Base-by-base conservation (phyloP, 2,113 vertebrate species). In the Anser cygnoides region DNA sequence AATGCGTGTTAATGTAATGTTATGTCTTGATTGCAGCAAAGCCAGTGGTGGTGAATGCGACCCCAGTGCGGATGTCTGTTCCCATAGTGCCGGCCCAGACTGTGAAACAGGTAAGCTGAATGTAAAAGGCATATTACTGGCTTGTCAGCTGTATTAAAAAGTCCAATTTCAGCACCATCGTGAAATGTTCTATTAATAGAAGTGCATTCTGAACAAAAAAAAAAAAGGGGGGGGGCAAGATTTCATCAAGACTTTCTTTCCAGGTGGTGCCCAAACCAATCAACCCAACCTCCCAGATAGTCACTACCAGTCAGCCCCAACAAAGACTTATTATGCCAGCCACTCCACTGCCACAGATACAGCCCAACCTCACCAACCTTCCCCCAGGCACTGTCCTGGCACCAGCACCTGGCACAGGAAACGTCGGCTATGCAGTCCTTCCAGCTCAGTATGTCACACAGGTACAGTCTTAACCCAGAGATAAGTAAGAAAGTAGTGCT, bases 301-400 rank as follows among this genome's bases (percentile, higher is more conserved):
- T 99, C n/a, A 99, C 98, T 81, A 98, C 98, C 31, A 98, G 98
- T 91, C 99, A 99, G 96, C 98, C 98, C 18, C 99, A 99, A 89
- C 99, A 99, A 66, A 98, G 99, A 50, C 99, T 99, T 43, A 99
- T 99, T 95, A 99, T 99, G 99, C 99, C 99, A 43, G 99, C 99
- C 37, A 99, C 99, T 6, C 98, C 99, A 39, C 98, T 99, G 76
- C 99, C 99, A 46, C 99, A 99, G 96, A 99, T 99, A 87, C 99
- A 99, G 95, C 99, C 99, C 80, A 99, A 99, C 97, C 99, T 99
- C 95, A 99, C 99, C 61, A 99, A 98, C 97, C 98, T 99, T 29
- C 99, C 99, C 0, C 99, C 99, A 0, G 99, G 99, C 85, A 99
- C 99, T 7, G 99, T 99, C 35, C 97, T 99, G 92, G 98, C 99